Evolutionary conservation across 2,113 vertebrate species (phyloP).

Genomic region (Ailuropoda melanoleuca): DNA sequence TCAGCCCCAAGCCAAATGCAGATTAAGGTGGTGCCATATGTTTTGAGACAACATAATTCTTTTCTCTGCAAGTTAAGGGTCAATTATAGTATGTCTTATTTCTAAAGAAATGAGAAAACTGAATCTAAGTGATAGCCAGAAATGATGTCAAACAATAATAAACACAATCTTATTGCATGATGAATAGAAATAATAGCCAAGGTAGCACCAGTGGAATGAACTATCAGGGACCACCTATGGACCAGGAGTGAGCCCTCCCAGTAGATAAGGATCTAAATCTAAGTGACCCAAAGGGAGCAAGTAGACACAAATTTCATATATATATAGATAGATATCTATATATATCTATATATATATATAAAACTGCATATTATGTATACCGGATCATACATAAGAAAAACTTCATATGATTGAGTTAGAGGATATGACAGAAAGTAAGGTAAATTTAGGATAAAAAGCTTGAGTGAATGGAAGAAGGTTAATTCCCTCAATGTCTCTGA

Average conservation of each 20-base stretch:
- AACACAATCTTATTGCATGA: not conserved
- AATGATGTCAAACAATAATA: not conserved
- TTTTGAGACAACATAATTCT: not conserved
- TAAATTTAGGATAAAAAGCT: not conserved
- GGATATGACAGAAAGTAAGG: not conserved
- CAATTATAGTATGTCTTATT: not conserved
- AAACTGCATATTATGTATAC: not conserved
- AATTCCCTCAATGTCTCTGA: not conserved
- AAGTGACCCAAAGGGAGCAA: not conserved
- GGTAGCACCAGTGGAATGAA: not conserved
- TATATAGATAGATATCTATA: no score
- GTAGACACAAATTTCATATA: not conserved
- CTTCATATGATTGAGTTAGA: not conserved
- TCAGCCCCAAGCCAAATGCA: not conserved
- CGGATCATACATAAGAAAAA: not conserved
- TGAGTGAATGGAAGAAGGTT: not conserved
- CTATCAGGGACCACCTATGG: not conserved
- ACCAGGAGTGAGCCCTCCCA: not conserved
- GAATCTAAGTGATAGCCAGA: not conserved
- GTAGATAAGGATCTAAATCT: not conserved
- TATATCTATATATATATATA: not conserved
- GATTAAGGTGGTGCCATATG: not conserved
- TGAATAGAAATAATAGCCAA: not conserved
- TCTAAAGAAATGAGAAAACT: constrained; percentile 12
- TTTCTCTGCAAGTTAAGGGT: not conserved